A percentile compares a stretch with the other conserved stretches of the same genome.
Conservation (phyloP, 2,888 invertebrate genomes). For the Drepanosiphum platanoidis region DNA sequence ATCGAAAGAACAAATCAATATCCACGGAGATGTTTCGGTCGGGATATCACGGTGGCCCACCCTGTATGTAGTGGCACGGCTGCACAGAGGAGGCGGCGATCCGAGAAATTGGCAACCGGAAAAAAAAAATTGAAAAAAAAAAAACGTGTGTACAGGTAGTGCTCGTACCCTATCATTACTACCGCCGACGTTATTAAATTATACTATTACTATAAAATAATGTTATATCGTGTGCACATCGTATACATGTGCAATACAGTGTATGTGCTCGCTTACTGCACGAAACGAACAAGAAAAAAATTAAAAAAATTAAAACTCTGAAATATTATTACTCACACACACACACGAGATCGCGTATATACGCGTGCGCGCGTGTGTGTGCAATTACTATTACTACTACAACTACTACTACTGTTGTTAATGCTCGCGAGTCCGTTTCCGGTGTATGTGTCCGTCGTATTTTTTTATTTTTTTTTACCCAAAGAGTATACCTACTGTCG, state of each 20-base stretch:
- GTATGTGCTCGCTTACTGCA: background rate
- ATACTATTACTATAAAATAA: background rate
- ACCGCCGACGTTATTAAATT: slow-evolving; percentile 44
- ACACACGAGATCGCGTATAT: background rate
- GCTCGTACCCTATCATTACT: slow-evolving; percentile 42
- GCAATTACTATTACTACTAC: slow-evolving; percentile 14
- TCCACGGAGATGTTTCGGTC: too few species aligned
- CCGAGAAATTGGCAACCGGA: slow-evolving; percentile 33
- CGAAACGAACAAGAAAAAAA: background rate
- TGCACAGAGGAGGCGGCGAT: slow-evolving; percentile 11
- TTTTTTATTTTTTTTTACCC: slow-evolving; percentile 6
- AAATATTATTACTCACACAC: background rate
- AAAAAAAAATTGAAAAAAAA: background rate
- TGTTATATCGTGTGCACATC: background rate
- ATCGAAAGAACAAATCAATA: too few species aligned
- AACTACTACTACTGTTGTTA: background rate
- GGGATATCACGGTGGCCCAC: too few species aligned
- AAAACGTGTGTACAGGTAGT: background rate
- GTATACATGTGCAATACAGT: background rate
- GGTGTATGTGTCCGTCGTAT: slow-evolving; percentile 18
- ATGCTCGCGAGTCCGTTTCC: slow-evolving; percentile 28
- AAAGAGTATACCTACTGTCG: background rate
- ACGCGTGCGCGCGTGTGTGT: background rate
- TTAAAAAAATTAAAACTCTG: background rate
- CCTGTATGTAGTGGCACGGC: background rate